Conservation (phyloP, 2,113 vertebrate genomes). For the cat (Felis catus) region F.catus_Fca126_mat1.0 CM031411.1:76179001-76179500, state of each 20-base stretch:
- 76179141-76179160: no score
- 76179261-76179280: no score
- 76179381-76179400: conserved; percentile 35
- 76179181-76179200: no score
- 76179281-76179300: no score
- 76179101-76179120: no score
- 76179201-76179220: no score
- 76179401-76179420: background rate
- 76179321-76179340: background rate
- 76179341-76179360: background rate
- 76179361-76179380: background rate
- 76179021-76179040: background rate
- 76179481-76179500: background rate
- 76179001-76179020: background rate
- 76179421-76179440: background rate
- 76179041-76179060: background rate
- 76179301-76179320: no score
- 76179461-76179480: background rate
- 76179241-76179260: no score
- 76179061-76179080: background rate
- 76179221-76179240: no score
- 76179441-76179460: background rate
- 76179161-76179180: no score
- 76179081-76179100: background rate
- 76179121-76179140: no score